These are phyloP conservation scores for Poeciliopsis presidionis DNA, from an alignment of 2,797 vertebrate genomes.

Conservation along the genomic window DNA sequence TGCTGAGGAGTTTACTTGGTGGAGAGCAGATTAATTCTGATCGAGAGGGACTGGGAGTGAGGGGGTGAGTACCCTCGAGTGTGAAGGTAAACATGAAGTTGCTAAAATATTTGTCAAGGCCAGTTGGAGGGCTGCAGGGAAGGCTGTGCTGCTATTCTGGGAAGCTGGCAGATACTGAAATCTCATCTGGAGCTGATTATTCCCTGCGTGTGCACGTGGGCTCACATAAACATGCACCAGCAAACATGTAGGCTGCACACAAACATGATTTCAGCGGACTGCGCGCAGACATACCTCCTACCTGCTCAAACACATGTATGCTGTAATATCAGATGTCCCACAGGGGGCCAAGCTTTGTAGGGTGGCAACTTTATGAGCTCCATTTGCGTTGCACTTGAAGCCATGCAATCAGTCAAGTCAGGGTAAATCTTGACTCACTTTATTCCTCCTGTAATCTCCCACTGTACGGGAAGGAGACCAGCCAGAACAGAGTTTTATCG, in stretches of 20 bases:
- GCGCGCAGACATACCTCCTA: constrained; percentile 45
- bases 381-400: constrained; percentile 54
- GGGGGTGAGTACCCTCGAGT: constrained; percentile 63
- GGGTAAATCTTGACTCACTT: constrained; percentile 34
- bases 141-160: constrained; percentile 81
- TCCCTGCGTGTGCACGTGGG: constrained; percentile 50
- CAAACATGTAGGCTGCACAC: constrained; percentile 52
- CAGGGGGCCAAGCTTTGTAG: constrained; percentile 40
- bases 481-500: constrained; percentile 15
- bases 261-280: constrained; percentile 53
- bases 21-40: constrained; percentile 58
- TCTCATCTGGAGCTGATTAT: constrained; percentile 85
- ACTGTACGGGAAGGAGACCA: constrained; percentile 14
- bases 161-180: constrained; percentile 78
- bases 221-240: constrained; percentile 58
- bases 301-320: constrained; percentile 40
- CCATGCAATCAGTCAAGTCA: constrained; percentile 25
- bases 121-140: constrained; percentile 76
- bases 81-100: constrained; percentile 80
- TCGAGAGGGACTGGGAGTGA: constrained; percentile 44
- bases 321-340: constrained; percentile 54
- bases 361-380: constrained; percentile 67
- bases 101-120: constrained; percentile 84
- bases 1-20: constrained; percentile 29
- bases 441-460: constrained; percentile 21